Percentiles rank a stretch among this genome's conserved stretches.
phyloP scores from a whole-genome alignment of 2,797 vertebrate species.

The Petrocephalus sullivani region DNA sequence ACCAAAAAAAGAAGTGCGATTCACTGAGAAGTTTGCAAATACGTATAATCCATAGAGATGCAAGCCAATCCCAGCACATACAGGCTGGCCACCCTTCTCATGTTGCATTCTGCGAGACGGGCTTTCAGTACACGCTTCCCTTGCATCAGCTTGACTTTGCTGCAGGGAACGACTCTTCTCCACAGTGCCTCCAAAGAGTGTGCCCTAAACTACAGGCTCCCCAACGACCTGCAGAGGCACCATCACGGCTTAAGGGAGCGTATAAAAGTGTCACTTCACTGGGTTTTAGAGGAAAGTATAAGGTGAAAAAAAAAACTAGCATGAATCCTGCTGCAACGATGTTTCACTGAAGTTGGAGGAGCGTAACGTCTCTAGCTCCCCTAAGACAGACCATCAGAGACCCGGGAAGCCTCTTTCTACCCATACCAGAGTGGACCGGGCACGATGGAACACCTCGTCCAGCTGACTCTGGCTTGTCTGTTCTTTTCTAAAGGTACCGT shows the following conservation, averaged over 20 bases:
- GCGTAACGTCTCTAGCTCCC: not conserved
- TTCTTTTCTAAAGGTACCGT: not conserved
- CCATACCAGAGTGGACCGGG: not conserved
- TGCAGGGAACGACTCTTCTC: not conserved
- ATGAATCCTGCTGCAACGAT: not conserved
- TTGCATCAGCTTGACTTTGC: not conserved
- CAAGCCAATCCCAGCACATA: not conserved
- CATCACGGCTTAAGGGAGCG: not conserved
- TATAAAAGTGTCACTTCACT: not conserved
- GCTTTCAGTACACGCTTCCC: not conserved
- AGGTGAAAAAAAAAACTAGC: not conserved
- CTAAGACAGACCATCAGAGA: not conserved
- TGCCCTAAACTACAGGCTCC: not conserved
- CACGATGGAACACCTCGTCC: not conserved
- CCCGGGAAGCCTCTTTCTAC: not conserved
- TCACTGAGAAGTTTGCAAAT: conserved; percentile 1
- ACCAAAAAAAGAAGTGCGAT: not conserved
- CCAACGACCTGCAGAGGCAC: not conserved
- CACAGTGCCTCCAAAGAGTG: not conserved
- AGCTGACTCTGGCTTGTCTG: not conserved
- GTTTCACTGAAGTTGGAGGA: not conserved
- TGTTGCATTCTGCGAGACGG: not conserved
- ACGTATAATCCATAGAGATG: conserved; percentile 1
- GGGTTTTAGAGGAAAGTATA: not conserved
- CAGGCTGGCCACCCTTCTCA: not conserved